Evolutionary conservation across 2,888 invertebrate species (phyloP), one percentile per base, ranked within the genome.

Genomic region (Brenthis daphne): DNA sequence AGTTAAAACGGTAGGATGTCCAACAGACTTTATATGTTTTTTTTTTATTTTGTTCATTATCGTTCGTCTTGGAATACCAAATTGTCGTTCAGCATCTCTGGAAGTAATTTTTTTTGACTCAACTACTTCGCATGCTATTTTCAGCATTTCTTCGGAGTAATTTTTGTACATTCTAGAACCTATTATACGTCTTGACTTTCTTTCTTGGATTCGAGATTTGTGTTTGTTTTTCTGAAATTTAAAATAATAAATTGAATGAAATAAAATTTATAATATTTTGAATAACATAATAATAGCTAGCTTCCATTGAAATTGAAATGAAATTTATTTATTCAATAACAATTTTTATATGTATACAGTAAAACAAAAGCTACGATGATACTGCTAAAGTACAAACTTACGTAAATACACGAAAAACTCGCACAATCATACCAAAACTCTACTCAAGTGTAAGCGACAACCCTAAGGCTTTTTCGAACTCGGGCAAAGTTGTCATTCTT

Each of bases 41-140:
- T 64, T 55, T 43, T 65, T 65, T 57, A 58, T 66, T 66, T 73
- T 70, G 54, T 73, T 70, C 16, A 61, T 37, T 53, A 72, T 72
- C 1, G 73, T 75, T 11, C 76, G 66, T 56, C 73, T 53, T 50
- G 73, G 73, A 37, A 75, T 74, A 12, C 69, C 69, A 56, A 74
- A 74, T 33, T 73, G 69, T 50, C 63, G 63, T 70, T 75, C 67
- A 37, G 75, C 74, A 20, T 73, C 71, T 64, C 64, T 5, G n/a
- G 55, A 47, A 54, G 64, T 37, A 20, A 64, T 64, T 43, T 54
- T 24, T 6, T 16, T 16, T 14, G 54, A 37, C 1, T 14, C 43
- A n/a, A 63, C 63, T 37, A 37, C 24, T 13, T 64, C 54, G 16
- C 43, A 54, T 50, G 57, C 50, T 50, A 65, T 13, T 51, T 57